Evolutionary conservation across 2,888 invertebrate genomes (phyloP).

Genomic region (Diachrysia chrysitis): DNA sequence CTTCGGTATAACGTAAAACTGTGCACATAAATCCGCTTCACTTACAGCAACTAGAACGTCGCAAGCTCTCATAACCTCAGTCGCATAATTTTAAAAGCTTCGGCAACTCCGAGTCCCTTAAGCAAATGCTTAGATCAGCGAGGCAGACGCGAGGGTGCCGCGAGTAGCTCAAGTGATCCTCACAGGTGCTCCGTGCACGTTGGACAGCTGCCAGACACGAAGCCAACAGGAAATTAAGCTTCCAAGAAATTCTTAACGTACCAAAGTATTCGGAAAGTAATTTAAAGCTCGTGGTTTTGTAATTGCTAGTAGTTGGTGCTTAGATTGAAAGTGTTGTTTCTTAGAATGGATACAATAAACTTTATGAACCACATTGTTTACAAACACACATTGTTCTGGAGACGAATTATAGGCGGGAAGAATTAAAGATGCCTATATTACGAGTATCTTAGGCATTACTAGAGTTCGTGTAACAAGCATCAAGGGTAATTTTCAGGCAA

Average conservation of each 20-base stretch:
- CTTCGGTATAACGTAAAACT: not conserved
- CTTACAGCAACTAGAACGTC: not conserved
- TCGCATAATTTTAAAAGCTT: conserved; percentile 8
- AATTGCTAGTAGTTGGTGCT: not conserved
- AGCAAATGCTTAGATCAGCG: conserved; percentile 15
- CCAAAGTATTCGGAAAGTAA: conserved; percentile 15
- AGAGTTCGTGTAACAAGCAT: not conserved
- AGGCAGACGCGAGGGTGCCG: conserved; percentile 39
- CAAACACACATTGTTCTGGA: too few relatives aligned
- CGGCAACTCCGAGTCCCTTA: conserved; percentile 5
- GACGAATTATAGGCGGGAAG: too few relatives aligned
- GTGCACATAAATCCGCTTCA: not conserved
- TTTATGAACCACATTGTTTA: too few relatives aligned
- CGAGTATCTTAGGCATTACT: not conserved
- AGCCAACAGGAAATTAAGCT: conserved; percentile 47
- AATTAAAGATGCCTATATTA: not conserved
- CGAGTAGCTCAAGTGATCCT: conserved; percentile 37
- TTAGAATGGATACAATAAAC: too few relatives aligned
- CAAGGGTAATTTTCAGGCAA: conserved; percentile 11
- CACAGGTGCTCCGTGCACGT: conserved; percentile 44
- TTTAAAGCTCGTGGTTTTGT: conserved; percentile 20
- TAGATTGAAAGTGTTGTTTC: not conserved
- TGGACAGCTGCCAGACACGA: conserved; percentile 48
- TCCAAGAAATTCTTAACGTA: conserved; percentile 31
- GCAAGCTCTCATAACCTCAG: conserved; percentile 11